phyloP scores from a whole-genome alignment of 2,888 invertebrate species.

The Matsumyia berberina region DNA sequence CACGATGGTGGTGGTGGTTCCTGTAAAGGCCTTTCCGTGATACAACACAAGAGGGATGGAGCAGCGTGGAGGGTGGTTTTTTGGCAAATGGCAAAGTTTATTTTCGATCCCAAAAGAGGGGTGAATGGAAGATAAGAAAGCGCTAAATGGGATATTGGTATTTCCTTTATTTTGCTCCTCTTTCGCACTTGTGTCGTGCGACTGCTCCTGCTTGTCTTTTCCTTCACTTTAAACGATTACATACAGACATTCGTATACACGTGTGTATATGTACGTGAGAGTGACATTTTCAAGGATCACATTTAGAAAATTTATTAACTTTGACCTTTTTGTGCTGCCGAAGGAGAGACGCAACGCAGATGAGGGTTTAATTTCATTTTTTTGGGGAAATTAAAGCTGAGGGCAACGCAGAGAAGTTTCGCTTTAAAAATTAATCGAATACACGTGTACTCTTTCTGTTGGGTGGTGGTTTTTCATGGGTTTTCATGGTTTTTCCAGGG shows the following conservation, averaged over 20 bases:
- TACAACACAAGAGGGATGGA: conserved; percentile 20
- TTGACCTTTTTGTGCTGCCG: conserved; percentile 47
- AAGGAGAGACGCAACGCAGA: neutral
- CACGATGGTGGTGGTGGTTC: conserved; percentile 3
- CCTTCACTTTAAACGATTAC: conserved; percentile 47
- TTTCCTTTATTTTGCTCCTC: conserved; percentile 58
- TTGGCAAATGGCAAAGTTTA: conserved; percentile 67
- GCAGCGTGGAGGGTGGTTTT: conserved; percentile 41
- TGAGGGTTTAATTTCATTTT: neutral
- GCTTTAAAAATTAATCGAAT: conserved; percentile 3
- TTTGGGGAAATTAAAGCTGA: conserved; percentile 32
- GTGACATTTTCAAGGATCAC: conserved; percentile 51
- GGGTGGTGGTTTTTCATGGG: too few relatives aligned
- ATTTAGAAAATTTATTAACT: conserved; percentile 50
- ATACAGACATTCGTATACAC: neutral
- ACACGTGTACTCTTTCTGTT: neutral
- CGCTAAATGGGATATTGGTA: conserved; percentile 69
- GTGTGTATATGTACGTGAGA: conserved; percentile 6
- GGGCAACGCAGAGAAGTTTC: neutral
- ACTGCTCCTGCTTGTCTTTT: conserved; percentile 5
- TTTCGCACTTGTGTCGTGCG: conserved; percentile 25
- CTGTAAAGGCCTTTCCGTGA: conserved; percentile 3
- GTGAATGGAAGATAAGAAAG: conserved; percentile 72
- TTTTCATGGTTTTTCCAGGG: too few relatives aligned
- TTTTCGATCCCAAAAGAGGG: conserved; percentile 58